phyloP scores from a whole-genome alignment of 2,797 vertebrate genomes.

The Sebastiscus albofasciatus region DNA sequence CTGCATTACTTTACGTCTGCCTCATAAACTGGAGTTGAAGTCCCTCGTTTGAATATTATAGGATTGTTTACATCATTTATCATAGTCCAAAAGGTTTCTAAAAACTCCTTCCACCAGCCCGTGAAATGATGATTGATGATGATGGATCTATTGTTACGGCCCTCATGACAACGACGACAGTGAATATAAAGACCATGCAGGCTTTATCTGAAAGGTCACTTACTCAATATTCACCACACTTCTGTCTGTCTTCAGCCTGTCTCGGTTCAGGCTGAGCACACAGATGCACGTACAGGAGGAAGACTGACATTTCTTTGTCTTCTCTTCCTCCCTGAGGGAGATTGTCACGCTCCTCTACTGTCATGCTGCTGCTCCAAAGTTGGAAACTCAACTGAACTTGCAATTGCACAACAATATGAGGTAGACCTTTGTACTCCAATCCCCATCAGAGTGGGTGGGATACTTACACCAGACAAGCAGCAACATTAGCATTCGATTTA shows the following conservation, averaged over 20 bases:
- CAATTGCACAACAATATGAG: background rate
- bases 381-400: constrained; percentile 2
- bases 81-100: constrained; percentile 4
- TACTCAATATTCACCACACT: constrained; percentile 61
- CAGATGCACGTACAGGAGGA: constrained; percentile 21
- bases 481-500: background rate
- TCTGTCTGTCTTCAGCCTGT: constrained; percentile 9
- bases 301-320: constrained; percentile 60
- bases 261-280: constrained; percentile 10
- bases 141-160: constrained; percentile 62
- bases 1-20: background rate
- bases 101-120: constrained; percentile 1
- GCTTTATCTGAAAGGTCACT: constrained; percentile 72
- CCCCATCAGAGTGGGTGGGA: background rate
- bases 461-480: background rate
- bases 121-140: constrained; percentile 65
- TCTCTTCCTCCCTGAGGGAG: constrained; percentile 17
- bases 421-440: background rate
- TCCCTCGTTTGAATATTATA: background rate
- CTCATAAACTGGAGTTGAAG: background rate
- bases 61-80: constrained; percentile 34
- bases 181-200: constrained; percentile 59
- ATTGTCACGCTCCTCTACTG: constrained; percentile 14
- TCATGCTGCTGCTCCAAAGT: constrained; percentile 19
- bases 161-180: constrained; percentile 49